Evolutionary conservation across 1,140 invertebrate genomes (phyloP), one percentile per base, ranked within the genome.

Genomic region (Drosophila repletoides): DNA sequence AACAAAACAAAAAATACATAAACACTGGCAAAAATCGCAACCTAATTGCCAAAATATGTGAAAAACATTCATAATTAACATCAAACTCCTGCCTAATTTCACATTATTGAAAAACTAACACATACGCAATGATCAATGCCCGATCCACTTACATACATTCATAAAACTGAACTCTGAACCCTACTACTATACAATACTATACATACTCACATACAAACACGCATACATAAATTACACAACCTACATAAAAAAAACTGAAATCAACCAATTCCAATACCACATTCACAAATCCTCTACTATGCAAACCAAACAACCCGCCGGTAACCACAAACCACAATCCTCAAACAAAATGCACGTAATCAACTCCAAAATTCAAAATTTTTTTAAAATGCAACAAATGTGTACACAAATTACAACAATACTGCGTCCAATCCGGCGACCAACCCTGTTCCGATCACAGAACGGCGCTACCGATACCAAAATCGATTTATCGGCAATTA

Each of bases 401-500:
- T 38, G 45, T 33, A 72, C 10, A 59, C 59, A 67, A 55, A 22
- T 31, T 28, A 21, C 40, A 21, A 31, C 67, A 34, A 19, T 43
- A 15, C 9, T 17, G 19, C 28, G 19, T 36, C 24, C 29, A 70
- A 36, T 63, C 12, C 24, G 15, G 28, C 55, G 49, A 22, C 26
- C 4, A 36, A 53, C 10, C 22, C 52, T 33, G 14, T 58, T 58
- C 33, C 31, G 46, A 36, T 59, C 33, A 61, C 55, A 89, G 88
- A 89, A 72, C 75, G 81, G 84, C 53, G 88, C 86, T 29, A 88
- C 70, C 59, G 88, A 90, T 61, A 89, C 86, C 21, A 73, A 88
- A 77, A 86, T 90, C 72, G 89, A 90, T 69, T 40, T 90, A 36
- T 80, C 81, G 49, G 88, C 88, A 9, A 88, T 90, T 55, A 90